Conservation (phyloP, 2,888 invertebrate genomes). For the Rotaria socialis region DNA sequence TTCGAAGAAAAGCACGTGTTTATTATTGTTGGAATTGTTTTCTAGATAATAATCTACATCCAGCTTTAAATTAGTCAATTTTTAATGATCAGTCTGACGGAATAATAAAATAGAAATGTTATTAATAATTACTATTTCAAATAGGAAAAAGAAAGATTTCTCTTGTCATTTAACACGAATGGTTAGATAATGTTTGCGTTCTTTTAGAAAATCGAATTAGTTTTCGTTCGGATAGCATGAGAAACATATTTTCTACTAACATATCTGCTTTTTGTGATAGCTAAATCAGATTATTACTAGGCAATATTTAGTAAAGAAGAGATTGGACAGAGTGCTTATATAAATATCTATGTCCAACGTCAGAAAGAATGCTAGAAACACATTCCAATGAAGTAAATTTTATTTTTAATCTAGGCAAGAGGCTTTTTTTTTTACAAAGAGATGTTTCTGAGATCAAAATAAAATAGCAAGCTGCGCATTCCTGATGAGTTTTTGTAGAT, state of each 20-base stretch:
- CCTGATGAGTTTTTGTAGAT: too few species aligned
- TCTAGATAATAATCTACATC: background rate
- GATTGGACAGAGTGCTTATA: too few species aligned
- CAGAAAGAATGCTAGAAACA: too few species aligned
- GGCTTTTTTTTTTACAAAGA: too few species aligned
- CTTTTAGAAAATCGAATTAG: background rate
- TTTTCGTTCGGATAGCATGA: background rate
- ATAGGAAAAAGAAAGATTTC: background rate
- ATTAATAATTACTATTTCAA: background rate
- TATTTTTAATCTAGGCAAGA: too few species aligned
- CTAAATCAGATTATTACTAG: too few species aligned
- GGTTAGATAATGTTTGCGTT: background rate
- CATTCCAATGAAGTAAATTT: too few species aligned
- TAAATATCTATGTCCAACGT: too few species aligned
- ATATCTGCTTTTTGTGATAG: background rate
- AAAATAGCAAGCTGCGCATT: too few species aligned
- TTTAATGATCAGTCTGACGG: background rate
- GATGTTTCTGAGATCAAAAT: too few species aligned
- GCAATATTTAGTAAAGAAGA: too few species aligned
- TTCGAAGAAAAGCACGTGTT: background rate
- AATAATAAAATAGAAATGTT: background rate
- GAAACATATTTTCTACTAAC: background rate
- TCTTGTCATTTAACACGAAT: background rate
- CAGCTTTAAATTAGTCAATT: background rate
- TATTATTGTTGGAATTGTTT: background rate